A percentile compares a stretch with the other conserved stretches of the same genome.
These are phyloP conservation scores for Synanceia verrucosa DNA, from an alignment of 2,797 vertebrate species.

Conservation along the genomic window DNA sequence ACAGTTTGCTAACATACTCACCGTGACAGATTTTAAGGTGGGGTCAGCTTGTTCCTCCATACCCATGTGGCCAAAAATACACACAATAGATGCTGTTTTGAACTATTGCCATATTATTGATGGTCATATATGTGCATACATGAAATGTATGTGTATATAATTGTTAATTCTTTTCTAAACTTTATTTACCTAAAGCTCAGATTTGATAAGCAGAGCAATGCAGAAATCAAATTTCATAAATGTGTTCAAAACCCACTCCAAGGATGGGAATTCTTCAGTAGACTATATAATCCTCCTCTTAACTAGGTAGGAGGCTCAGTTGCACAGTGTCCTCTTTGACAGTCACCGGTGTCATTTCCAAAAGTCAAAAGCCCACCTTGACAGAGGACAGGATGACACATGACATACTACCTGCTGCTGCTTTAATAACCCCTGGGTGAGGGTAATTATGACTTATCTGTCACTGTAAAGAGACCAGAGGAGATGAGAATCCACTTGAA, in stretches of 20 bases:
- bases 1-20: neutral
- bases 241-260: neutral
- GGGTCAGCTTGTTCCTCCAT: neutral
- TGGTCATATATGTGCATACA: no score
- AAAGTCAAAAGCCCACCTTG: slow-evolving; percentile 44
- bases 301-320: neutral
- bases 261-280: neutral
- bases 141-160: no score
- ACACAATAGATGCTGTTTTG: neutral
- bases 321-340: slow-evolving; percentile 8
- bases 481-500: slow-evolving; percentile 59
- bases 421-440: slow-evolving; percentile 56
- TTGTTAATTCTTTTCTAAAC: no score
- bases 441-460: slow-evolving; percentile 65
- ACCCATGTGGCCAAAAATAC: neutral
- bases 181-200: neutral
- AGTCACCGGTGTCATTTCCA: neutral
- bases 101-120: no score
- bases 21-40: no score
- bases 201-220: slow-evolving; percentile 8
- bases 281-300: neutral
- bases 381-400: slow-evolving; percentile 46
- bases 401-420: slow-evolving; percentile 31
- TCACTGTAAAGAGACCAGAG: slow-evolving; percentile 40
- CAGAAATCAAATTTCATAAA: neutral